phyloP scores from a whole-genome alignment of 2,113 vertebrate species.

The Labrus mixtus region DNA sequence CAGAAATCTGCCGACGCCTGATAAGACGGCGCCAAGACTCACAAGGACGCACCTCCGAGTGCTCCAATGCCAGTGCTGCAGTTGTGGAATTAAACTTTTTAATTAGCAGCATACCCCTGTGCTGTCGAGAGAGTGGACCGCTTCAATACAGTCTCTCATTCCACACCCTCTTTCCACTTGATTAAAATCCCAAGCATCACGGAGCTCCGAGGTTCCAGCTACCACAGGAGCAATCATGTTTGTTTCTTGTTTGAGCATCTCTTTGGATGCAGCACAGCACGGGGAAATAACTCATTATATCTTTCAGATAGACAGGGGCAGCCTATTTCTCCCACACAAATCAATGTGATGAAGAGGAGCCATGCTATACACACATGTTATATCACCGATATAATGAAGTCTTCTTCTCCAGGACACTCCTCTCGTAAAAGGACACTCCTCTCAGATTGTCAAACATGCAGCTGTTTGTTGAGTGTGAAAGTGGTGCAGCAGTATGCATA shows the following conservation, averaged over 20 bases:
- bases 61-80: constrained; percentile 70
- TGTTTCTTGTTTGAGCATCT: constrained; percentile 67
- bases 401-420: constrained; percentile 9
- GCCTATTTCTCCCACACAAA: not conserved
- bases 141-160: constrained; percentile 65
- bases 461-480: constrained; percentile 35
- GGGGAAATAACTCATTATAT: constrained; percentile 34
- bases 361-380: not conserved
- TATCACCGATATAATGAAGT: constrained; percentile 12
- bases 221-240: constrained; percentile 67
- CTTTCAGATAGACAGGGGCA: not conserved
- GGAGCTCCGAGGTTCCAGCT: constrained; percentile 44
- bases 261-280: constrained; percentile 32
- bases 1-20: constrained; percentile 78
- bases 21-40: constrained; percentile 82
- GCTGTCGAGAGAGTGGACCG: constrained; percentile 72
- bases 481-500: not conserved
- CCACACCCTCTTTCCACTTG: constrained; percentile 65
- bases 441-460: constrained; percentile 20
- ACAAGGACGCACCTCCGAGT: constrained; percentile 80
- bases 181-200: constrained; percentile 56
- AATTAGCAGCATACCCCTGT: constrained; percentile 78
- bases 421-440: constrained; percentile 1
- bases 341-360: constrained; percentile 1
- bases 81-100: constrained; percentile 85